Percentiles rank a stretch among this genome's conserved stretches.
phyloP scores from a whole-genome alignment of 2,888 invertebrate genomes.

The Omphaloscelis lunosa region DNA sequence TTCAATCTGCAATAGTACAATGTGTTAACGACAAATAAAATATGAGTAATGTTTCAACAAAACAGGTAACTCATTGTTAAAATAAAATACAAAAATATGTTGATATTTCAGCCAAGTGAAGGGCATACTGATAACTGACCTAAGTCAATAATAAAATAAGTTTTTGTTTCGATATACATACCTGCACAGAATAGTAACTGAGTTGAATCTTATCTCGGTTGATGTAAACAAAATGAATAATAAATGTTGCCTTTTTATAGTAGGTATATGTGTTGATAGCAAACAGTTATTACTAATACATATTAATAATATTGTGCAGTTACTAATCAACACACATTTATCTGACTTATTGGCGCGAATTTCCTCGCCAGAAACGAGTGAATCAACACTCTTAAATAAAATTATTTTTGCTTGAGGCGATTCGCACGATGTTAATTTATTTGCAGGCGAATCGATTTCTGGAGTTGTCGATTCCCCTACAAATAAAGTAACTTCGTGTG shows the following conservation, averaged over 20 bases:
- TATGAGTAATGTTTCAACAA: background rate
- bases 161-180: constrained; percentile 8
- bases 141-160: background rate
- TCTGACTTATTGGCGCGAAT: too few relatives aligned
- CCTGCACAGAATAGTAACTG: background rate
- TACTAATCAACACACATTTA: constrained; percentile 1
- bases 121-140: background rate
- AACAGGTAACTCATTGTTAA: constrained; percentile 32
- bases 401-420: too few relatives aligned
- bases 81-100: constrained; percentile 8
- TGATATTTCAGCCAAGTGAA: constrained; percentile 17
- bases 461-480: too few relatives aligned
- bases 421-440: too few relatives aligned
- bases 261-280: background rate
- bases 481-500: too few relatives aligned
- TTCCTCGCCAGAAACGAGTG: too few relatives aligned
- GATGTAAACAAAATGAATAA: background rate
- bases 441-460: too few relatives aligned
- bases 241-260: background rate
- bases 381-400: too few relatives aligned
- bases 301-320: background rate
- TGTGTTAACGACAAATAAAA: constrained; percentile 15
- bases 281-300: background rate
- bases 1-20: constrained; percentile 77
- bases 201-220: background rate